Evolutionary conservation across 53 echinoderm and acorn worm species (phyloP).

Genomic region (Arbacia lixula): DNA sequence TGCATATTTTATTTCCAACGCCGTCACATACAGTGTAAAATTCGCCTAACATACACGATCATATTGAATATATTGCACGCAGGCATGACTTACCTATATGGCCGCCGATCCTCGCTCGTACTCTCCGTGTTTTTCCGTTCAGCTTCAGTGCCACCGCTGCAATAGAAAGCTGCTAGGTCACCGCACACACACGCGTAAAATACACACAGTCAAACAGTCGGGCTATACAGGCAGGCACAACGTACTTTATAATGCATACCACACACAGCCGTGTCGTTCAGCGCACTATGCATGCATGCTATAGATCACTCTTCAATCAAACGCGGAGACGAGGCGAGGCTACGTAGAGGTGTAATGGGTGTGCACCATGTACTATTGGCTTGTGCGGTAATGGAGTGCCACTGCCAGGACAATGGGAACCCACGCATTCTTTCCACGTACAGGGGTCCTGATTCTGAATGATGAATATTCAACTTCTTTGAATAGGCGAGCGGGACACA

Average conservation of each 20-base stretch:
- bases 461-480: slow-evolving; percentile 46
- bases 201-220: too few species aligned
- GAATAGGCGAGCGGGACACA: slow-evolving; percentile 27
- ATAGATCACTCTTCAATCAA: too few species aligned
- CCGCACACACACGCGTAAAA: background rate
- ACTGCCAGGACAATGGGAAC: slow-evolving; percentile 7
- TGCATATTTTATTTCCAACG: too few species aligned
- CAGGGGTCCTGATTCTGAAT: slow-evolving; percentile 23
- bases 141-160: slow-evolving; percentile 50
- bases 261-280: background rate
- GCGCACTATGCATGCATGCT: background rate
- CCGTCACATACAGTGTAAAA: too few species aligned
- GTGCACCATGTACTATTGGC: too few species aligned
- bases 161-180: slow-evolving; percentile 30
- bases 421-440: slow-evolving; percentile 46
- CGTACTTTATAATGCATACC: background rate
- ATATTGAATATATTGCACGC: too few species aligned
- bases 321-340: too few species aligned
- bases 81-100: slow-evolving; percentile 36
- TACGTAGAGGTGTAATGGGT: too few species aligned
- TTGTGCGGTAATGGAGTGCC: background rate
- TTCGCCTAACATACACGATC: too few species aligned
- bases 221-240: background rate
- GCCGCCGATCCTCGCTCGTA: slow-evolving; percentile 13
- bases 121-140: slow-evolving; percentile 34